phyloP scores from a whole-genome alignment of 2,113 vertebrate genomes.

The Leiothrix lutea region DNA sequence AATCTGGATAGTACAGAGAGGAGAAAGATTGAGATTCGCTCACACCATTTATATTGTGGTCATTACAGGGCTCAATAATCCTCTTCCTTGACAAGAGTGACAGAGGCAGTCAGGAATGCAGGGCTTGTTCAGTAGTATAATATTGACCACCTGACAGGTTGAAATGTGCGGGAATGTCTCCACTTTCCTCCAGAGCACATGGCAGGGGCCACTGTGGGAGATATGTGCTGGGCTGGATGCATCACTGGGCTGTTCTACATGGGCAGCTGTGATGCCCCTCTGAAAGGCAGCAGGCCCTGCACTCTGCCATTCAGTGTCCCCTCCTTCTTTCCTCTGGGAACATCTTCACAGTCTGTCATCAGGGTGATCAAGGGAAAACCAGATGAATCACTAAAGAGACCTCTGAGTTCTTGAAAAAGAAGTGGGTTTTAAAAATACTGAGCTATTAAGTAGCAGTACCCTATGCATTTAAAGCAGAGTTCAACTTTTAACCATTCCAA shows the following conservation, averaged over 20 bases:
- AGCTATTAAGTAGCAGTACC: neutral
- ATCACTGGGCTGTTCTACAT: neutral
- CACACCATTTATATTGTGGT: neutral
- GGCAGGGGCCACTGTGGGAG: neutral
- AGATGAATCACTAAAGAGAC: neutral
- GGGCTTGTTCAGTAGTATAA: neutral
- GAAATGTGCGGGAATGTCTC: neutral
- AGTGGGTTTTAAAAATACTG: neutral
- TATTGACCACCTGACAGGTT: neutral
- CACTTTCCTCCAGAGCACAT: neutral
- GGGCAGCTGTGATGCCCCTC: neutral
- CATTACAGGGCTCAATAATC: neutral
- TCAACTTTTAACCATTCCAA: neutral
- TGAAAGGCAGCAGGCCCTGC: neutral
- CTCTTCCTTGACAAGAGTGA: neutral
- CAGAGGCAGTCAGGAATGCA: neutral
- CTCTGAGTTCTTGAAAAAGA: neutral
- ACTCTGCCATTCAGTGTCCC: neutral
- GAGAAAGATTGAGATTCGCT: neutral
- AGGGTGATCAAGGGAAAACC: neutral
- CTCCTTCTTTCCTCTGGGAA: neutral
- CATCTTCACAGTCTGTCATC: neutral
- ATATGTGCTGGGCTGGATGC: rapidly evolving
- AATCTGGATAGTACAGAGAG: neutral
- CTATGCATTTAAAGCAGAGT: neutral